A percentile compares a stretch with the other conserved stretches of the same genome.
phyloP scores from a whole-genome alignment of 2,113 vertebrate genomes.

The Telmatochromis brichardi region DNA sequence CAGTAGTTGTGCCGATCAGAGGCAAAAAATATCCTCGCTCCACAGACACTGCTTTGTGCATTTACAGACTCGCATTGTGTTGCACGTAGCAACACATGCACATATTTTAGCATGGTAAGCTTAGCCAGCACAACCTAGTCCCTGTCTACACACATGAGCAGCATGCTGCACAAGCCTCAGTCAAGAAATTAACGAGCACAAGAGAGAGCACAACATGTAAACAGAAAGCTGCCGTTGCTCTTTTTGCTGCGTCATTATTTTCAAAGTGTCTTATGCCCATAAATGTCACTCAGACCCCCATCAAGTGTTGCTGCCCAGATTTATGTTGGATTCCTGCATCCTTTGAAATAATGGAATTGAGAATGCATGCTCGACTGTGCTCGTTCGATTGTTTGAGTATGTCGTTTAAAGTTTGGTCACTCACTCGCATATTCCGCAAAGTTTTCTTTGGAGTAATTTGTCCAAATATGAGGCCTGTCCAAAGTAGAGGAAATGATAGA shows the following conservation, averaged over 20 bases:
- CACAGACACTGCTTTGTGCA: constrained; percentile 66
- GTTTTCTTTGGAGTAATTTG: neutral
- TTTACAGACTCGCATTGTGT: constrained; percentile 66
- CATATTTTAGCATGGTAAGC: constrained; percentile 62
- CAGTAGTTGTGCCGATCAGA: constrained; percentile 39
- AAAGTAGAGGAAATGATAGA: neutral
- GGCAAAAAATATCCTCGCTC: constrained; percentile 49
- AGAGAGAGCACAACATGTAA: constrained; percentile 4
- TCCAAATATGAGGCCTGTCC: neutral
- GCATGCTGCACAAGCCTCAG: constrained; percentile 26
- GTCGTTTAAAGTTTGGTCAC: neutral
- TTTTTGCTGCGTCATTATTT: neutral
- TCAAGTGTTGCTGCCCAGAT: neutral
- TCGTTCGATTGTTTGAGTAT: neutral
- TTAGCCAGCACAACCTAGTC: constrained; percentile 53
- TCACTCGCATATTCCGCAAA: neutral
- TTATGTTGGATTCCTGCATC: neutral
- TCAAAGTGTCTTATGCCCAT: neutral
- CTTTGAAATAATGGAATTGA: neutral
- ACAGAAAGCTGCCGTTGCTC: neutral
- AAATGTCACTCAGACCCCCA: neutral
- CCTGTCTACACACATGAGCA: constrained; percentile 52
- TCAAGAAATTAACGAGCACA: constrained; percentile 34
- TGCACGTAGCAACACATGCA: constrained; percentile 58
- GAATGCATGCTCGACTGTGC: neutral